Conservation (phyloP, 1,140 invertebrate species). For the Telenomus remus region DNA sequence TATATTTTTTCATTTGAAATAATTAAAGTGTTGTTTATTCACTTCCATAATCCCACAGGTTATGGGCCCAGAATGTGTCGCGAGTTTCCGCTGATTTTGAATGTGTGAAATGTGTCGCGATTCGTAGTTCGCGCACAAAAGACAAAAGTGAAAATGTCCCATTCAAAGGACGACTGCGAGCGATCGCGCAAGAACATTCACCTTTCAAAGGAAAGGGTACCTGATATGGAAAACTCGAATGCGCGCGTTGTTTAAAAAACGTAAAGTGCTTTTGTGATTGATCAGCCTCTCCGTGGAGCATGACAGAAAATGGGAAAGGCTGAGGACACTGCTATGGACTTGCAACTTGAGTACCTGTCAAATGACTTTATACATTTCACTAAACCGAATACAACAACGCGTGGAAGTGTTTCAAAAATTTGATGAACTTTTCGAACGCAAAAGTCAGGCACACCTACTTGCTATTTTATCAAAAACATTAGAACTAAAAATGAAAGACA, state of each 20-base stretch:
- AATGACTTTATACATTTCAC: constrained; percentile 65
- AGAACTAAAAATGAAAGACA: neutral
- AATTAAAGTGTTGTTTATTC: neutral
- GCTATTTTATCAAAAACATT: constrained; percentile 2
- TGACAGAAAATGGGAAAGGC: constrained; percentile 59
- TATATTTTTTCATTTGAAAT: too few relatives aligned
- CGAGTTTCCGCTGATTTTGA: constrained; percentile 1
- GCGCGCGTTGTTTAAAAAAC: constrained; percentile 21
- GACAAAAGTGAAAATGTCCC: too few relatives aligned
- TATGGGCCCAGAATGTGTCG: neutral
- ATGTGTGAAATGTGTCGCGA: too few relatives aligned
- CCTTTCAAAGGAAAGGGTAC: constrained; percentile 46
- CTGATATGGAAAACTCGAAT: constrained; percentile 47
- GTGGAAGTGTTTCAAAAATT: constrained; percentile 63
- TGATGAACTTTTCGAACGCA: constrained; percentile 55
- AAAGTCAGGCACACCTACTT: constrained; percentile 12
- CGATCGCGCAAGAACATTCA: constrained; percentile 34
- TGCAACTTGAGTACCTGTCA: constrained; percentile 64
- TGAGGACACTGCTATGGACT: constrained; percentile 60
- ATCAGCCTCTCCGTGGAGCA: constrained; percentile 1
- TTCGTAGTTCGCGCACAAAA: neutral
- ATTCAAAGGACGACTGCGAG: too few relatives aligned
- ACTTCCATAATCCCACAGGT: too few relatives aligned
- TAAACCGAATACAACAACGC: constrained; percentile 34
- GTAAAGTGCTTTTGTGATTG: constrained; percentile 15